Percentiles rank a stretch among this genome's conserved stretches.
Evolutionary conservation across 23 tunicate species (phyloP).

Genomic region (Ascidia mentula): DNA sequence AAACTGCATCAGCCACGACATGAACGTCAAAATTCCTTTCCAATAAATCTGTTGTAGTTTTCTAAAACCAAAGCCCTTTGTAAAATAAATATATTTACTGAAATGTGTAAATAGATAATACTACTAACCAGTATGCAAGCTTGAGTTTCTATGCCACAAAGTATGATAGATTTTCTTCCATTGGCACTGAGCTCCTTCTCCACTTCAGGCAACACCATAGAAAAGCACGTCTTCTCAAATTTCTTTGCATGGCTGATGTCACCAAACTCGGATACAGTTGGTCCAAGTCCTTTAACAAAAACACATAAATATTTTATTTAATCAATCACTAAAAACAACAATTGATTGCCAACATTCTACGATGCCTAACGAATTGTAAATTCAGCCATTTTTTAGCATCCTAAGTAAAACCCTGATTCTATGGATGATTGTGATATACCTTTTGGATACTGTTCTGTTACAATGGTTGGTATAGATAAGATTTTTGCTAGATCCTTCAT

Average conservation of each 20-base stretch:
- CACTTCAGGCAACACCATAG: constrained; percentile 78
- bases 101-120: not conserved
- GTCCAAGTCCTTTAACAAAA: constrained; percentile 94
- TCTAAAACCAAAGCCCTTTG: constrained; percentile 4
- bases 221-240: constrained; percentile 87
- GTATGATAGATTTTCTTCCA: constrained; percentile 55
- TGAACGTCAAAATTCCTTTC: constrained; percentile 78
- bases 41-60: constrained; percentile 73
- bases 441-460: constrained; percentile 95
- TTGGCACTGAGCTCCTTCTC: constrained; percentile 39
- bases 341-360: too few species aligned
- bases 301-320: too few species aligned
- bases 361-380: too few species aligned
- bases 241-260: constrained; percentile 80
- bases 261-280: constrained; percentile 83
- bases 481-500: constrained; percentile 82
- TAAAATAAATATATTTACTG: not conserved
- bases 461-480: constrained; percentile 62
- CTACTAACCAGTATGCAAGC: constrained; percentile 75
- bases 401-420: too few species aligned
- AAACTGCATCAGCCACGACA: constrained; percentile 96
- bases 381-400: too few species aligned
- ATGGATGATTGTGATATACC: too few species aligned
- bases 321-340: too few species aligned
- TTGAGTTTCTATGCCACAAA: constrained; percentile 95